Percentiles rank a stretch among this genome's conserved stretches.
Conservation (phyloP, 92 coral and sea anemone genomes). For the Porites cylindrica region DNA sequence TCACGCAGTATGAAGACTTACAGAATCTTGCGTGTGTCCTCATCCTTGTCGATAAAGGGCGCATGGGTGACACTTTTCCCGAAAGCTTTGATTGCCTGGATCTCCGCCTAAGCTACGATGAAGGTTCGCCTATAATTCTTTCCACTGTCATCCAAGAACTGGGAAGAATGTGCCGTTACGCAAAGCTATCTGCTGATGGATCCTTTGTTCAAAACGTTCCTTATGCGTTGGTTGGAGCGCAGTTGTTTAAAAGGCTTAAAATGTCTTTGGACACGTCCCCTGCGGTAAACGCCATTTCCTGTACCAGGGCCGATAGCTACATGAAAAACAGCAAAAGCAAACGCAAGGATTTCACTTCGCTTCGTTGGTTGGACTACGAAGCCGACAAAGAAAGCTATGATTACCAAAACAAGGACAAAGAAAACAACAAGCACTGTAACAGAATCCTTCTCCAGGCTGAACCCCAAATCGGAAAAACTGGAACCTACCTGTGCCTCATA, state of each 20-base stretch:
- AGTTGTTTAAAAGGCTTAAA: conserved; percentile 22
- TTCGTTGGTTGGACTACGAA: conserved; percentile 35
- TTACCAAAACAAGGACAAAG: conserved; percentile 1
- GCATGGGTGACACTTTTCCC: conserved; percentile 68
- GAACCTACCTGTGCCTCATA: conserved; percentile 53
- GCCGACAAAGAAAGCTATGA: conserved; percentile 45
- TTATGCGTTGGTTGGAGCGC: conserved; percentile 49
- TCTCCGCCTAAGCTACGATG: conserved; percentile 47
- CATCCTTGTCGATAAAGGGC: conserved; percentile 62
- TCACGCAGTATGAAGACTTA: conserved; percentile 59
- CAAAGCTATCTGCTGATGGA: background rate
- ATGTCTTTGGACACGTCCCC: conserved; percentile 19
- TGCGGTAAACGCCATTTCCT: conserved; percentile 32
- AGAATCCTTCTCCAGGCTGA: conserved; percentile 58
- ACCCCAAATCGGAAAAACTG: conserved; percentile 66
- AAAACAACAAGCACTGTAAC: conserved; percentile 30
- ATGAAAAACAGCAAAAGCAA: conserved; percentile 19
- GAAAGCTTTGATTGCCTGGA: conserved; percentile 56
- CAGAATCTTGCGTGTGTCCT: conserved; percentile 54
- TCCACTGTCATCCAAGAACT: conserved; percentile 52
- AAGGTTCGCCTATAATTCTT: conserved; percentile 9
- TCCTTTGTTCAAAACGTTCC: conserved; percentile 10
- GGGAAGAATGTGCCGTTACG: conserved; percentile 57
- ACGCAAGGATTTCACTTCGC: background rate
- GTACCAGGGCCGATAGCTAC: conserved; percentile 33